Base-by-base conservation (phyloP, 2,797 vertebrate genomes). In the Molossus molossus region DNA sequence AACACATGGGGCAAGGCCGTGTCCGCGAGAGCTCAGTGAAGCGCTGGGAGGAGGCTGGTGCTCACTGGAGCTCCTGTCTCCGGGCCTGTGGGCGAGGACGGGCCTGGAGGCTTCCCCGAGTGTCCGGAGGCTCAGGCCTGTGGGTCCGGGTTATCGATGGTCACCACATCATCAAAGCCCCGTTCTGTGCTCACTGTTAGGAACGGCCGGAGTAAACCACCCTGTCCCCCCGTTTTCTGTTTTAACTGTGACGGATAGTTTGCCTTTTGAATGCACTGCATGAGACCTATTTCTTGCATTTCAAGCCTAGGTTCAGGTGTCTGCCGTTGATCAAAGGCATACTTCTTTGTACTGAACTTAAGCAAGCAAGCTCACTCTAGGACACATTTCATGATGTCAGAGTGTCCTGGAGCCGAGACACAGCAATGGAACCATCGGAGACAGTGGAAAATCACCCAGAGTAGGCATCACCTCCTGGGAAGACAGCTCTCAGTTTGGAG, bases 251-350 rank as follows among this genome's bases (percentile, higher is more conserved):
- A 58, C 9, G 45, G 18, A 13, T 0, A 45, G 48, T 64, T 83
- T 90, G 48, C 91, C 13, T 81, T 96, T 84, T 88, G 79, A 90
- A 92, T 86, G 55, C 87, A n/a, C 67, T 55, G 15, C 57, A 79
- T 55, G 40, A 65, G 96, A 96, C 0, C 5, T 87, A 18, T 6
- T 83, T 88, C 94, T 97, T 90, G 91, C 21, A 92, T 96, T 95
- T 98, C 72, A 96, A 96, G 79, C n/a, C 77, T 84, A 88, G 55
- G 79, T 92, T 96, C 67, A 82, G 58, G 91, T 8, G 0, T 73
- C 80, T 96, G 58, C 9, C 5, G 81, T 33, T 89, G 33, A 96
- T 92, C 62, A 29, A 91, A 96, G 73, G 58, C 53, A 62, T 55
- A 93, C 87, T 67, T 69, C 27, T 96, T 96, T 60, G 37, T 27